Evolutionary conservation across 2,113 vertebrate species (phyloP).

Genomic region (Dicrurus megarhynchus): DNA sequence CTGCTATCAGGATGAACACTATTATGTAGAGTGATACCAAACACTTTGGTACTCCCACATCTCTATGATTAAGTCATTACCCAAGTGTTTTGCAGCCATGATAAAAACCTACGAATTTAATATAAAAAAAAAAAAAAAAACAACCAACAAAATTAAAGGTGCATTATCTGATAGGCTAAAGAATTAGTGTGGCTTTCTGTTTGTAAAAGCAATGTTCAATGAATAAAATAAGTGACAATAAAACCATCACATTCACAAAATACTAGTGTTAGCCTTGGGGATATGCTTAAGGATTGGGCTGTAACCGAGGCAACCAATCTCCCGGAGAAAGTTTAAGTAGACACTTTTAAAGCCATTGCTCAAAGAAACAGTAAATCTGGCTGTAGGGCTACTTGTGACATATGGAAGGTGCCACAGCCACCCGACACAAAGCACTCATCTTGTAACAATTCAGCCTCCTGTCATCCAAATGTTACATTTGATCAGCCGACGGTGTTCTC

Average conservation of each 20-base stretch:
- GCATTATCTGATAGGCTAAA: neutral
- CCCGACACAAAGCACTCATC: neutral
- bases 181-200: neutral
- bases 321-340: slow-evolving; percentile 18
- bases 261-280: neutral
- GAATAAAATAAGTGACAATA: slow-evolving; percentile 30
- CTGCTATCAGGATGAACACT: neutral
- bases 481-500: neutral
- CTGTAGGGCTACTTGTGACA: neutral
- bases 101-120: slow-evolving; percentile 11
- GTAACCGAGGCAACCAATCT: slow-evolving; percentile 53
- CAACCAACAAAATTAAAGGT: neutral
- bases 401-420: neutral
- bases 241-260: slow-evolving; percentile 6
- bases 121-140: neutral
- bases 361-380: neutral
- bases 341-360: slow-evolving; percentile 30
- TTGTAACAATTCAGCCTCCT: neutral
- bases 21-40: neutral
- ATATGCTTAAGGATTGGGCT: slow-evolving; percentile 7
- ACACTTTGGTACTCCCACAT: neutral
- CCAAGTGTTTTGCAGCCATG: neutral
- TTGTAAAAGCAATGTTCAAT: neutral
- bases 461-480: neutral
- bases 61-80: neutral